Conservation (phyloP, 2,797 vertebrate genomes). For the Allobates femoralis region DNA sequence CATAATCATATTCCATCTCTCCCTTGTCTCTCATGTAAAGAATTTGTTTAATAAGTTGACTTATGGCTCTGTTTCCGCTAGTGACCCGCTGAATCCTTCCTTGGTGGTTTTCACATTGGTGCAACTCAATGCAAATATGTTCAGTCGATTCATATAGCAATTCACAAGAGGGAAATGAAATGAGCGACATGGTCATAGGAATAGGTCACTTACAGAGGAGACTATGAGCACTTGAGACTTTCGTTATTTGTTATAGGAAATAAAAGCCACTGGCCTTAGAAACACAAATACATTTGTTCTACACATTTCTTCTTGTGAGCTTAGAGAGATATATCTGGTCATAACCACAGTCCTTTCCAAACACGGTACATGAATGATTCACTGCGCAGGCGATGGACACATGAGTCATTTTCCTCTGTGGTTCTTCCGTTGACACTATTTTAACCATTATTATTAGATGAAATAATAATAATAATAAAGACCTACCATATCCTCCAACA, state of each 20-base stretch:
- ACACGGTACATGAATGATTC: constrained; percentile 7
- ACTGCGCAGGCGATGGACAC: not conserved
- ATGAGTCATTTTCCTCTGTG: constrained; percentile 31
- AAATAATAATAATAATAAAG: constrained; percentile 10
- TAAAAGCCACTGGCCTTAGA: not conserved
- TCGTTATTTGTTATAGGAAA: not conserved
- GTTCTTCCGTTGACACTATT: constrained; percentile 21
- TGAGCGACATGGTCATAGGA: not conserved
- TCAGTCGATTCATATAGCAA: not conserved
- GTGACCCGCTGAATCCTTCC: too few species aligned
- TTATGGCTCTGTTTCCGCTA: too few species aligned
- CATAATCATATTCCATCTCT: too few species aligned
- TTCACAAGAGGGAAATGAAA: not conserved
- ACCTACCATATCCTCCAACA: not conserved
- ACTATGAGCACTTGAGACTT: not conserved
- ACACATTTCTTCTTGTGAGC: not conserved
- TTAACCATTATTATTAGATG: constrained; percentile 20
- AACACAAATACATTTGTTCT: not conserved
- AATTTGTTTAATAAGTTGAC: too few species aligned
- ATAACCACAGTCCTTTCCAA: constrained; percentile 5
- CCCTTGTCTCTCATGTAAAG: too few species aligned
- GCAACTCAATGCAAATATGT: too few species aligned
- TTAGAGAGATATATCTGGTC: not conserved
- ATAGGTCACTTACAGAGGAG: not conserved
- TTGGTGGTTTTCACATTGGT: too few species aligned